Conservation (phyloP, 2,113 vertebrate species). For the Vanacampus margaritifer region DNA sequence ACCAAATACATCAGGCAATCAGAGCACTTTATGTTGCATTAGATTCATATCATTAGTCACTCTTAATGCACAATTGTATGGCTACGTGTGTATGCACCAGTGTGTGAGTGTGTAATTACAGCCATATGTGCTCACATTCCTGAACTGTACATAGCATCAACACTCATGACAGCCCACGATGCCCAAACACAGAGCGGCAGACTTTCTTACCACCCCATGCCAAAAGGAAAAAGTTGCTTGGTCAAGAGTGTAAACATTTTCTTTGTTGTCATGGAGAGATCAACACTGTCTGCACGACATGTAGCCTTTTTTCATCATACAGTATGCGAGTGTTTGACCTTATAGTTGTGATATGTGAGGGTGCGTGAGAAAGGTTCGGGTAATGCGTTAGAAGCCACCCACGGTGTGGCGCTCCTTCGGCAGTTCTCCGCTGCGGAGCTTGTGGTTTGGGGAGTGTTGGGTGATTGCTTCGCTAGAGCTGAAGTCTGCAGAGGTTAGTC, state of each 20-base stretch:
- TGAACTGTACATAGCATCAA: slow-evolving; percentile 64
- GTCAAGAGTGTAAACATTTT: slow-evolving; percentile 58
- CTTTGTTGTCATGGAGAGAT: slow-evolving; percentile 60
- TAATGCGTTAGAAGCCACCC: slow-evolving; percentile 30
- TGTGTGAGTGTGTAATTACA: slow-evolving; percentile 58
- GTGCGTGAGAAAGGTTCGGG: slow-evolving; percentile 17
- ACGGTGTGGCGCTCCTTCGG: slow-evolving; percentile 30
- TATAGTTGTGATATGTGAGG: background rate
- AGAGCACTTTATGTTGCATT: background rate
- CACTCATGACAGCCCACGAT: slow-evolving; percentile 45
- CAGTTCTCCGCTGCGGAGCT: slow-evolving; percentile 24
- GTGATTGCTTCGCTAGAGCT: slow-evolving; percentile 14
- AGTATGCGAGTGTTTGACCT: slow-evolving; percentile 5
- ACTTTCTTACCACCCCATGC: slow-evolving; percentile 38
- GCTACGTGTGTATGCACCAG: slow-evolving; percentile 24
- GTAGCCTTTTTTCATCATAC: slow-evolving; percentile 1
- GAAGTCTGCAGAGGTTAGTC: slow-evolving; percentile 36
- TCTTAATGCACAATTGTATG: slow-evolving; percentile 36
- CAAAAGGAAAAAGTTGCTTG: slow-evolving; percentile 38
- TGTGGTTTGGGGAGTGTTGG: slow-evolving; percentile 34
- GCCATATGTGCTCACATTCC: slow-evolving; percentile 66
- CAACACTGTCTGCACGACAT: slow-evolving; percentile 37
- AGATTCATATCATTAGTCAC: slow-evolving; percentile 15
- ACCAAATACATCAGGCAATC: slow-evolving; percentile 16
- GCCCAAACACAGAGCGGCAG: slow-evolving; percentile 55